phyloP scores from a whole-genome alignment of 1,140 invertebrate genomes.

The Sitobion miscanthi region DNA sequence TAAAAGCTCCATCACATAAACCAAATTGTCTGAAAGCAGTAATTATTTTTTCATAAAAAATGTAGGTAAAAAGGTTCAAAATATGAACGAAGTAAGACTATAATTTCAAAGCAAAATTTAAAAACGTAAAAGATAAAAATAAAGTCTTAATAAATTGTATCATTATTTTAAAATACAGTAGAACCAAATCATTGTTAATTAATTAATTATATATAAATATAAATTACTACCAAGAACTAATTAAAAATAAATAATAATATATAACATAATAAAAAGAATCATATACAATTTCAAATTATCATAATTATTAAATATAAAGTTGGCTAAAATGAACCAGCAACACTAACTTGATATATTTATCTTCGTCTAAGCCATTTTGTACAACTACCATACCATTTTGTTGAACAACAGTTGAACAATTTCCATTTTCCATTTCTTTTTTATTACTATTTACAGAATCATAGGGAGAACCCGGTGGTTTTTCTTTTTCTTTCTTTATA shows the following conservation, averaged over 20 bases:
- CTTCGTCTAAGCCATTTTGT: conserved; percentile 88
- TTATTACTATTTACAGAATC: conserved; percentile 66
- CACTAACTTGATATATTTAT: conserved; percentile 90
- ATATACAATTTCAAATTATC: neutral
- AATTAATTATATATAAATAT: no score
- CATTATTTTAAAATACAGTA: neutral
- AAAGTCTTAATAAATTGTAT: neutral
- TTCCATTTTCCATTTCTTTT: conserved; percentile 66
- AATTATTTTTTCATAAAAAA: neutral
- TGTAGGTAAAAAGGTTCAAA: neutral
- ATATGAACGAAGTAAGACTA: neutral
- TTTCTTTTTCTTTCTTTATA: conserved; percentile 71
- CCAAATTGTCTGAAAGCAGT: neutral
- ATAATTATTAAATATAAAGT: neutral
- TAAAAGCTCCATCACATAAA: neutral
- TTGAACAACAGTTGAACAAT: conserved; percentile 61
- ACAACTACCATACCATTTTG: conserved; percentile 74
- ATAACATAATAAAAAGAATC: neutral
- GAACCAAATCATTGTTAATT: neutral
- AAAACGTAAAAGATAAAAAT: neutral
- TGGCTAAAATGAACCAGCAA: neutral
- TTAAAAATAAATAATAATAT: neutral
- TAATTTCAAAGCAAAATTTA: neutral
- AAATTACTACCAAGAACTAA: neutral
- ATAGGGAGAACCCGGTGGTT: conserved; percentile 72